Conservation (phyloP, 2,797 vertebrate genomes). For the Rhadinocentrus ornatus region DNA sequence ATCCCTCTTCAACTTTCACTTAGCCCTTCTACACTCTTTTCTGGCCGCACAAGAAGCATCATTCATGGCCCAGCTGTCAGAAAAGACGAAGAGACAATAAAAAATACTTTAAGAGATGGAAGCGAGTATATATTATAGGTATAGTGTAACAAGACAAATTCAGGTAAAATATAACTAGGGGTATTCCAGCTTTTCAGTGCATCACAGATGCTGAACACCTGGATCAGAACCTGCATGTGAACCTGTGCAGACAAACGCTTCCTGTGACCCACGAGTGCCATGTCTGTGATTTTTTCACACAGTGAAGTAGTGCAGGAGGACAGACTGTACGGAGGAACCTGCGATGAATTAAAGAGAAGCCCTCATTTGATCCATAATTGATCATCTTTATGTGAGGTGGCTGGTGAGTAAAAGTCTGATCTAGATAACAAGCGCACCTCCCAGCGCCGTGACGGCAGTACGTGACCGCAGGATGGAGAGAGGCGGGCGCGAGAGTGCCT, state of each 20-base stretch:
- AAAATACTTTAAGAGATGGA: too few species aligned
- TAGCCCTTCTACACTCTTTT: too few species aligned
- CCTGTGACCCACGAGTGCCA: constrained; percentile 5
- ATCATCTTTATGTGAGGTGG: constrained; percentile 75
- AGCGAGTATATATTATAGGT: too few species aligned
- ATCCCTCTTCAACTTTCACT: too few species aligned
- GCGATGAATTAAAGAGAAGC: constrained; percentile 64
- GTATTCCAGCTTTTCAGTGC: too few species aligned
- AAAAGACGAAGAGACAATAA: too few species aligned
- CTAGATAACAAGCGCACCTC: constrained; percentile 79
- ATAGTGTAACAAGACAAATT: too few species aligned
- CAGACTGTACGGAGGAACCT: constrained; percentile 28
- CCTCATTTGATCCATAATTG: constrained; percentile 87
- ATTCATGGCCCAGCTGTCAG: too few species aligned
- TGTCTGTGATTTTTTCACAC: constrained; percentile 21
- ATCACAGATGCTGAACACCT: constrained; percentile 1
- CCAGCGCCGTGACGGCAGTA: constrained; percentile 67
- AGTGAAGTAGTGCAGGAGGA: constrained; percentile 9
- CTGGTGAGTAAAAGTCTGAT: constrained; percentile 68
- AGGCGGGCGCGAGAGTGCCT: constrained; percentile 69
- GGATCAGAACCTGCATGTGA: background rate
- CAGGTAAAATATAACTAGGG: too few species aligned
- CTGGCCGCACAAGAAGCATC: too few species aligned
- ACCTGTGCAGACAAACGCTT: background rate
- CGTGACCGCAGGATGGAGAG: constrained; percentile 84